Evolutionary conservation across 1,140 invertebrate genomes (phyloP).

Genomic region (Oedothorax gibbosus): DNA sequence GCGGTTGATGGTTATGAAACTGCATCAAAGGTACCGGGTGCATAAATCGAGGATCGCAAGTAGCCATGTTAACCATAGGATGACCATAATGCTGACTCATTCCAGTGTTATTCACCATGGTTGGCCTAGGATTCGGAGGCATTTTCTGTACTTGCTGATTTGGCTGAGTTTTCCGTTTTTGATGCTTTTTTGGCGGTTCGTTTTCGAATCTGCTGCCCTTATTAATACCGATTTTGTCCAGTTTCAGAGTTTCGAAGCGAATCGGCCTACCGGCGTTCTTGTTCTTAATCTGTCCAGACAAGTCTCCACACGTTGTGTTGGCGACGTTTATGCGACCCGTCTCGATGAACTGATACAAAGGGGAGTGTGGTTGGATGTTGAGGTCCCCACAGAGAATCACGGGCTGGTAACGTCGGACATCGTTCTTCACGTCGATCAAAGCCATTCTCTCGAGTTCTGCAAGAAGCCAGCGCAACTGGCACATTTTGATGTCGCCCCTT

Average conservation of each 20-base stretch:
- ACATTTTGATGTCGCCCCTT: slow-evolving; percentile 87
- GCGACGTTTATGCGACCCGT: slow-evolving; percentile 76
- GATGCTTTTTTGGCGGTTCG: background rate
- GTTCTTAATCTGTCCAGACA: slow-evolving; percentile 66
- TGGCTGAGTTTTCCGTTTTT: background rate
- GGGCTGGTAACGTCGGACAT: slow-evolving; percentile 75
- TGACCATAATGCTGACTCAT: no score
- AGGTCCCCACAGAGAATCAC: slow-evolving; percentile 91
- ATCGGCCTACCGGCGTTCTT: slow-evolving; percentile 42
- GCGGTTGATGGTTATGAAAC: no score
- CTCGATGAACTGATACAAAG: slow-evolving; percentile 79
- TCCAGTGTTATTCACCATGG: no score
- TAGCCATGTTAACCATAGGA: no score
- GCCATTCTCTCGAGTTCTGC: slow-evolving; percentile 85
- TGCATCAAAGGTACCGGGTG: no score
- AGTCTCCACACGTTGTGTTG: slow-evolving; percentile 64
- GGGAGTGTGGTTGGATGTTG: slow-evolving; percentile 80
- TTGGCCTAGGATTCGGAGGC: background rate
- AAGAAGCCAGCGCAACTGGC: slow-evolving; percentile 82
- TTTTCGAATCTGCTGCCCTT: slow-evolving; percentile 15
- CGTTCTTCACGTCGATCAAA: slow-evolving; percentile 67
- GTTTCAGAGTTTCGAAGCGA: background rate
- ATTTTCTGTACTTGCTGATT: background rate
- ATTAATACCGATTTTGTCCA: slow-evolving; percentile 22
- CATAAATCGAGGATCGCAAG: no score